Percentiles rank a stretch among this genome's conserved stretches.
Conservation (phyloP, 2,888 invertebrate species). For the Colletes collaris region DNA sequence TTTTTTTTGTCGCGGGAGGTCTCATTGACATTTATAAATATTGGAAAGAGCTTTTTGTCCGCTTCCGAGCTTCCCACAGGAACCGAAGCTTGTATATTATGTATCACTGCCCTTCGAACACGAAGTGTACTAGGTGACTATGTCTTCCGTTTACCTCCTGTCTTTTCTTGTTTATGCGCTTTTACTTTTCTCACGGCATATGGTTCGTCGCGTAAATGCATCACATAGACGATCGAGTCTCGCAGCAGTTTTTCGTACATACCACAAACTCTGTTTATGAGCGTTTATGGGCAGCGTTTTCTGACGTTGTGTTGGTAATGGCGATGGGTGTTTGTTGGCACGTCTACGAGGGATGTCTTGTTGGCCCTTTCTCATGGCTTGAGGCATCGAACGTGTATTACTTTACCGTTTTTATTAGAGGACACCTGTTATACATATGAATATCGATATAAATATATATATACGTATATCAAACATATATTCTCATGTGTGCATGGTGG, state of each 20-base stretch:
- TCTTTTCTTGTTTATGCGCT: conserved; percentile 64
- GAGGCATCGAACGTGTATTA: conserved; percentile 73
- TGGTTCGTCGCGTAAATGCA: conserved; percentile 58
- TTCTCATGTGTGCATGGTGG: conserved; percentile 79
- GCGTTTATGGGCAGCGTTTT: conserved; percentile 52
- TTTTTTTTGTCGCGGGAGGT: background rate
- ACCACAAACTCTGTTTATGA: conserved; percentile 42
- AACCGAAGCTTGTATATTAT: conserved; percentile 37
- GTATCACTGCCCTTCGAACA: conserved; percentile 50
- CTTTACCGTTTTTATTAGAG: conserved; percentile 70
- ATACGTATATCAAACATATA: conserved; percentile 56
- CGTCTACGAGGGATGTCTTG: conserved; percentile 71
- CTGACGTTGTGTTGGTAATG: conserved; percentile 77
- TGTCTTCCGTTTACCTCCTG: conserved; percentile 52
- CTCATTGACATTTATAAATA: conserved; percentile 45
- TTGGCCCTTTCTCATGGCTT: conserved; percentile 70
- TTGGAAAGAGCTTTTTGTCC: conserved; percentile 40
- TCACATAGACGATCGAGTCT: conserved; percentile 53
- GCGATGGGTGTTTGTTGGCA: conserved; percentile 78
- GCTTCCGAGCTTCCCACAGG: conserved; percentile 51
- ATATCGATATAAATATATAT: conserved; percentile 61
- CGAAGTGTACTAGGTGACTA: conserved; percentile 61
- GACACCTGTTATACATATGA: conserved; percentile 60
- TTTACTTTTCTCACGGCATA: conserved; percentile 54
- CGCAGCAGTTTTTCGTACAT: conserved; percentile 41